phyloP scores from a whole-genome alignment of 35 echinoderm and acorn worm species.

The Chiridota heheva region DNA sequence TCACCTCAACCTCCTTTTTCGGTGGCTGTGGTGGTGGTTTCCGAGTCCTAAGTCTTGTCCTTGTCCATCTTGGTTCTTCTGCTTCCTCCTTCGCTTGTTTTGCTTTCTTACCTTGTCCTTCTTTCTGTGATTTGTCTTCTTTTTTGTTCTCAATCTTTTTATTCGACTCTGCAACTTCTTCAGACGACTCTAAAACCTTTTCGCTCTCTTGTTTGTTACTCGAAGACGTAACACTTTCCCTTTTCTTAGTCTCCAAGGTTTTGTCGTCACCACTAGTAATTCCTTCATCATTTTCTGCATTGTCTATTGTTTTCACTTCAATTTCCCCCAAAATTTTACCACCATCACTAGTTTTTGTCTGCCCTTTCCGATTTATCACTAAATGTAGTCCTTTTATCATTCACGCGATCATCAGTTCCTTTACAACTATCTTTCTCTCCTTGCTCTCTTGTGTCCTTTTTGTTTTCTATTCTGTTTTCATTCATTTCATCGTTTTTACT shows the following conservation, averaged over 20 bases:
- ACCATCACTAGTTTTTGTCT: background rate
- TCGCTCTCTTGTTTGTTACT: background rate
- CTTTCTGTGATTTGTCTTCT: constrained; percentile 47
- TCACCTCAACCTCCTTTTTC: constrained; percentile 14
- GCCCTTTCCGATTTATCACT: background rate
- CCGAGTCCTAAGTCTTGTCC: background rate
- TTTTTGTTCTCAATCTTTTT: background rate
- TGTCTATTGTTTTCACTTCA: background rate
- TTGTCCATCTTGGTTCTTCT: constrained; percentile 2
- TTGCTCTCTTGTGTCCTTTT: background rate
- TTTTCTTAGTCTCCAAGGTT: background rate
- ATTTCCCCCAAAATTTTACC: too few species aligned
- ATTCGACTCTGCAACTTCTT: constrained; percentile 1
- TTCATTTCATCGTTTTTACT: background rate
- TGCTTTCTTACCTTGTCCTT: background rate
- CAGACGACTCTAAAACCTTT: background rate
- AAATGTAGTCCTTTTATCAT: too few species aligned
- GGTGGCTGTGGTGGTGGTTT: constrained; percentile 17
- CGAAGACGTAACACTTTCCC: too few species aligned
- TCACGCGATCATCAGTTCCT: too few species aligned
- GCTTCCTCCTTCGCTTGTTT: background rate
- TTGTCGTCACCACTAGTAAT: too few species aligned
- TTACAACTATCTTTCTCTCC: too few species aligned
- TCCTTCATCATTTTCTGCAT: background rate
- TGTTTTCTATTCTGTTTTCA: background rate